Evolutionary conservation across 2,888 invertebrate genomes (phyloP), one percentile per base, ranked within the genome.

Genomic region (Rambutsinella grinnellia): DNA sequence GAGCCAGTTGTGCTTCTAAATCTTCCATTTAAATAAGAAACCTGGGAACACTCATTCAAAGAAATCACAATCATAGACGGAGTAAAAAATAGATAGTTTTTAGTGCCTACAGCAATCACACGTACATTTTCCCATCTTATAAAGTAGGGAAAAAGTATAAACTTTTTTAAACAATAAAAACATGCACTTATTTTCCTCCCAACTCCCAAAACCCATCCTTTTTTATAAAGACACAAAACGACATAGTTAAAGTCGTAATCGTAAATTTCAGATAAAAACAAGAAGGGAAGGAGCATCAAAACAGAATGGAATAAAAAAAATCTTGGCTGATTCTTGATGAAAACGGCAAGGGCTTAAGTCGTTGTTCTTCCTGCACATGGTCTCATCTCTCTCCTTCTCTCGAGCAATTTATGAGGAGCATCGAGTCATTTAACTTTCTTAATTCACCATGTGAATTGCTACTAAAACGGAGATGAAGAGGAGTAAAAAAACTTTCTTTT

Each of bases 181-280:
- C 68, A 75, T 66, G 62, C 68, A 75, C 75, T 68, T 58, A 58
- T 49, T 36, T 36, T 67, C 62, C 63, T 63, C n/a, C n/a, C 36
- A 68, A 75, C 47, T 75, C 61, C 51, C 62, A 69, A 65, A 76
- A 36, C 67, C 66, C 63, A 53, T 54, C 23, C 62, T 51, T 61
- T 75, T 61, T 75, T 71, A 70, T 70, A 79, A 78, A 81, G 78
- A 81, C 79, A 78, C 78, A 79, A 76, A 81, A 79, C 78, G 77
- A 79, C 75, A 81, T 76, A 79, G 79, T 79, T 81, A 78, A 72
- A 79, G 79, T 77, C 78, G 79, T 78, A 79, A 78, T 79, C 81
- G 78, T 81, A 81, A 81, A 81, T 81, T 78, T 74, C 70, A 70
- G 62, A 77, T 63, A 80, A 80, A 78, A 78, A 78, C 72, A 74